phyloP scores from a whole-genome alignment of 1,140 invertebrate species.

The Nymphalis io region DNA sequence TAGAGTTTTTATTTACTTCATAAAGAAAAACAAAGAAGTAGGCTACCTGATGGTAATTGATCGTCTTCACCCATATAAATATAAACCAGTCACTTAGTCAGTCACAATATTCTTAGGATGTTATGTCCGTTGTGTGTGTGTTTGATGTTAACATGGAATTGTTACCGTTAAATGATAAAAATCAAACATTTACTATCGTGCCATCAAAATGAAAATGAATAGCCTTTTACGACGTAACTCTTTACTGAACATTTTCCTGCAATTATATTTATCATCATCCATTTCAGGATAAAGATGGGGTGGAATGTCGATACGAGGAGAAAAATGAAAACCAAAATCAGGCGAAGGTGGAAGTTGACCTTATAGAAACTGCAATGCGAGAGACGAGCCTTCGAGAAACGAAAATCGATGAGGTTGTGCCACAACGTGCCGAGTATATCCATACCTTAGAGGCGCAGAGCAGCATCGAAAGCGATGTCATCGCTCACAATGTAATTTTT shows the following conservation, averaged over 20 bases:
- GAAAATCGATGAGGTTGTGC: conserved; percentile 70
- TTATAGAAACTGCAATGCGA: conserved; percentile 53
- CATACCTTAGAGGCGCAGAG: conserved; percentile 77
- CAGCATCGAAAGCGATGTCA: conserved; percentile 78
- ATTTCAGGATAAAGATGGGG: conserved; percentile 70
- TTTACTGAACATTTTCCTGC: neutral
- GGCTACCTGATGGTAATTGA: no score
- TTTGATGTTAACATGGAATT: no score
- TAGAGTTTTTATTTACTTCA: no score
- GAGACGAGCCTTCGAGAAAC: conserved; percentile 66
- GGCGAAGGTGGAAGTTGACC: conserved; percentile 61
- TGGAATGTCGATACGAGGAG: conserved; percentile 76
- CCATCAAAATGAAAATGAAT: no score
- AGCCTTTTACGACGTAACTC: no score
- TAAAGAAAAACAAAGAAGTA: no score
- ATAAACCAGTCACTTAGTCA: no score
- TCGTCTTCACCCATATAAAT: no score
- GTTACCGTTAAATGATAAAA: no score
- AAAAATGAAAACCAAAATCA: conserved; percentile 67
- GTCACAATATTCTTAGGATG: no score
- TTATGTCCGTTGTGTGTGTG: no score
- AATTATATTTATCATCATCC: neutral
- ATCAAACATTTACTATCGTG: no score
- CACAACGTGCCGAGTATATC: conserved; percentile 68
- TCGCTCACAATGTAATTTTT: conserved; percentile 73